These are phyloP conservation scores for Chloroclysta siterata DNA, from an alignment of 2,888 invertebrate species.

Conservation along the genomic window DNA sequence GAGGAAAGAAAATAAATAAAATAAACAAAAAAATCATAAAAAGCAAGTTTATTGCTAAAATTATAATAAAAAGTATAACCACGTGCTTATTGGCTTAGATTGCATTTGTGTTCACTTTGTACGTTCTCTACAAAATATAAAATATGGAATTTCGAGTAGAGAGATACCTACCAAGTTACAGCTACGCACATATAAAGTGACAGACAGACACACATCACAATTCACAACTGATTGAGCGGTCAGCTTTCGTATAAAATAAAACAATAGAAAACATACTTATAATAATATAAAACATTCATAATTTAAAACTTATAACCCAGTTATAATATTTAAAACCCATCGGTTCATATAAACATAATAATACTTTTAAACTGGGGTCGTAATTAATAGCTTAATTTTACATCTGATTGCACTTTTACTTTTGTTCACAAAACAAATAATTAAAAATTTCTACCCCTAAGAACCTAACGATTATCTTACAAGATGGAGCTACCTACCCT, in stretches of 20 bases:
- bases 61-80: constrained; percentile 82
- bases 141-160: constrained; percentile 54
- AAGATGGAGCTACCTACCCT: constrained; percentile 65
- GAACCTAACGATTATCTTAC: constrained; percentile 68
- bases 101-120: constrained; percentile 74
- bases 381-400: constrained; percentile 77
- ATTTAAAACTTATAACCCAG: constrained; percentile 83
- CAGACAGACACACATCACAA: constrained; percentile 59
- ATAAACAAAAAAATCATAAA: constrained; percentile 73
- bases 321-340: constrained; percentile 82
- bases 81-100: constrained; percentile 75
- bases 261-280: constrained; percentile 74
- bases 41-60: constrained; percentile 85
- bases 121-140: constrained; percentile 74
- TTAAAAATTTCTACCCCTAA: constrained; percentile 58
- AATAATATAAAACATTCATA: constrained; percentile 81
- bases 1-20: constrained; percentile 67
- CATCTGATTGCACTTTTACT: constrained; percentile 81
- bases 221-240: constrained; percentile 62
- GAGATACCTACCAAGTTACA: constrained; percentile 33
- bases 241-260: constrained; percentile 67
- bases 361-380: constrained; percentile 83
- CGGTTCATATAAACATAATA: constrained; percentile 84
- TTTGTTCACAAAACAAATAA: constrained; percentile 77
- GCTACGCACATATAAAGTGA: constrained; percentile 46